Evolutionary conservation across 2,888 invertebrate genomes (phyloP).

Genomic region (Drosophila prolongata): DNA sequence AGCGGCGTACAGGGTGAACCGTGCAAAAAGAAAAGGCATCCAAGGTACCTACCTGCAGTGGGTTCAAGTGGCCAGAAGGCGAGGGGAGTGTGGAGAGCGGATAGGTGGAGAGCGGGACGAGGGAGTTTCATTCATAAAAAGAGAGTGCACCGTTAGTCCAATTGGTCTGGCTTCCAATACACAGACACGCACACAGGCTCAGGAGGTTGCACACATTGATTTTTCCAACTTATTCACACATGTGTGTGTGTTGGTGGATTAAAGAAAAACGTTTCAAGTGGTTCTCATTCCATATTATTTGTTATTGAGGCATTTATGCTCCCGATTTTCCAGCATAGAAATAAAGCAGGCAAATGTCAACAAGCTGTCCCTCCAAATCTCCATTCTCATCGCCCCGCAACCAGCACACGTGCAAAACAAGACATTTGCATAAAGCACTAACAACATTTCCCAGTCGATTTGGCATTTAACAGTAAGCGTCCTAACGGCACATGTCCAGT

Average conservation of each 20-base stretch:
- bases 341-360: slow-evolving; percentile 59
- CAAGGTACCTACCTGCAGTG: slow-evolving; percentile 64
- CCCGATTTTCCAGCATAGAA: slow-evolving; percentile 38
- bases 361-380: slow-evolving; percentile 48
- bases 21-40: slow-evolving; percentile 24
- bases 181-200: slow-evolving; percentile 36
- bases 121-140: slow-evolving; percentile 71
- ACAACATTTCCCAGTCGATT: slow-evolving; percentile 67
- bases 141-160: slow-evolving; percentile 46
- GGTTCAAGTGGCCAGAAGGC: slow-evolving; percentile 45
- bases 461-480: slow-evolving; percentile 65
- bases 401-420: slow-evolving; percentile 60
- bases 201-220: slow-evolving; percentile 65
- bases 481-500: slow-evolving; percentile 55
- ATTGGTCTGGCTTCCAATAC: slow-evolving; percentile 50
- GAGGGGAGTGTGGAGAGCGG: not conserved
- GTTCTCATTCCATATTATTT: slow-evolving; percentile 56
- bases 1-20: slow-evolving; percentile 62
- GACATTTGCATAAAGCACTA: slow-evolving; percentile 39
- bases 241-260: slow-evolving; percentile 21
- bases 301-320: slow-evolving; percentile 50
- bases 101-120: slow-evolving; percentile 2
- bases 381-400: slow-evolving; percentile 4
- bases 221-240: slow-evolving; percentile 62
- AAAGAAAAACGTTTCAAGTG: slow-evolving; percentile 59